A percentile compares a stretch with the other conserved stretches of the same genome.
These are phyloP conservation scores for Perognathus longimembris DNA, from an alignment of 2,113 vertebrate genomes.

Conservation along the genomic window DNA sequence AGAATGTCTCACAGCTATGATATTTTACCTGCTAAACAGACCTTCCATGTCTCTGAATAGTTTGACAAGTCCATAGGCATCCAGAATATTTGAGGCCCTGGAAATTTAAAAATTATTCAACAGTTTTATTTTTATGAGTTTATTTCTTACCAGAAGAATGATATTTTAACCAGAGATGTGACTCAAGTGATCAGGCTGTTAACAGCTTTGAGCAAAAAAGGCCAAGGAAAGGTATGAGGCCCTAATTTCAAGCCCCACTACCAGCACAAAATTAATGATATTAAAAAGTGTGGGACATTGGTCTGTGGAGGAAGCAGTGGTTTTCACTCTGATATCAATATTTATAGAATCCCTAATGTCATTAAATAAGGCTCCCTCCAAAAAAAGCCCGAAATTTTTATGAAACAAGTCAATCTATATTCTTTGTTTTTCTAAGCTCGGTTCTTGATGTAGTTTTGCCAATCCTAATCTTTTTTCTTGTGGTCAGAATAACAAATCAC, in stretches of 20 bases:
- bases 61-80: not conserved
- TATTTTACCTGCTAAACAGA: not conserved
- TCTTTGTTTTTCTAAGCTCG: not conserved
- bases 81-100: not conserved
- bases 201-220: too few species aligned
- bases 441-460: not conserved
- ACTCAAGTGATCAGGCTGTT: too few species aligned
- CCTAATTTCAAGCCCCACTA: too few species aligned
- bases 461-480: not conserved
- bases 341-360: not conserved
- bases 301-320: not conserved
- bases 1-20: not conserved
- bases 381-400: not conserved
- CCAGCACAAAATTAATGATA: too few species aligned
- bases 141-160: not conserved
- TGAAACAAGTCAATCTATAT: not conserved
- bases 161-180: not conserved
- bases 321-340: conserved; percentile 12
- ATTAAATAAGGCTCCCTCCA: not conserved
- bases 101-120: conserved; percentile 21
- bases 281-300: not conserved
- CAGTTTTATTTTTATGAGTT: not conserved
- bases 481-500: conserved; percentile 3
- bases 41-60: not conserved
- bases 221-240: too few species aligned